Evolutionary conservation across 2,797 vertebrate species (phyloP).

Genomic region (Morelia viridis): DNA sequence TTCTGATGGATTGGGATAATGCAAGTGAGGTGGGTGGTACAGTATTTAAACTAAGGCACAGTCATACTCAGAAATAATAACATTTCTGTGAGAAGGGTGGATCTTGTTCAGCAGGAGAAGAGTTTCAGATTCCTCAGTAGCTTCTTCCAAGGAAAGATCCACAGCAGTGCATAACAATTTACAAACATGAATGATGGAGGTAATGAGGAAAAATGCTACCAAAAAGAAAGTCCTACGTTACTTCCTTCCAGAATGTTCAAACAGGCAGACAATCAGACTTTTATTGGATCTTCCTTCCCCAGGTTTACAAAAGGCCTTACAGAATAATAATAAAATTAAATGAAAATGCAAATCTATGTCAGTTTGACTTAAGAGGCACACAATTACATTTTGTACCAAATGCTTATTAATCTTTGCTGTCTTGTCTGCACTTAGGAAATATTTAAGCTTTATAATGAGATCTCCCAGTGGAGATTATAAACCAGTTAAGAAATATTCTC

Average conservation of each 20-base stretch:
- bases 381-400: constrained; percentile 59
- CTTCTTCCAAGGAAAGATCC: constrained; percentile 53
- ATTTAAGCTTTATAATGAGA: neutral
- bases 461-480: constrained; percentile 42
- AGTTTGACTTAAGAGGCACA: constrained; percentile 59
- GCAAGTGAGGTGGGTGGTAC: neutral
- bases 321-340: constrained; percentile 19
- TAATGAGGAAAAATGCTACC: constrained; percentile 49
- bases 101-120: constrained; percentile 17
- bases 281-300: constrained; percentile 50
- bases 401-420: constrained; percentile 51
- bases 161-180: constrained; percentile 57
- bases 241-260: constrained; percentile 35
- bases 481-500: constrained; percentile 29
- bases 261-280: constrained; percentile 31
- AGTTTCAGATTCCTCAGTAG: constrained; percentile 52
- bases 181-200: constrained; percentile 25
- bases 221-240: constrained; percentile 27
- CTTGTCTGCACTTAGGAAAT: constrained; percentile 49
- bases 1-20: neutral
- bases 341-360: constrained; percentile 44
- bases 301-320: constrained; percentile 49
- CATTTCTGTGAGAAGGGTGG: neutral
- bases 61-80: neutral
- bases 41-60: neutral